Conservation (phyloP, 2,888 invertebrate genomes). For the Drosophila nr. fundita region DNA sequence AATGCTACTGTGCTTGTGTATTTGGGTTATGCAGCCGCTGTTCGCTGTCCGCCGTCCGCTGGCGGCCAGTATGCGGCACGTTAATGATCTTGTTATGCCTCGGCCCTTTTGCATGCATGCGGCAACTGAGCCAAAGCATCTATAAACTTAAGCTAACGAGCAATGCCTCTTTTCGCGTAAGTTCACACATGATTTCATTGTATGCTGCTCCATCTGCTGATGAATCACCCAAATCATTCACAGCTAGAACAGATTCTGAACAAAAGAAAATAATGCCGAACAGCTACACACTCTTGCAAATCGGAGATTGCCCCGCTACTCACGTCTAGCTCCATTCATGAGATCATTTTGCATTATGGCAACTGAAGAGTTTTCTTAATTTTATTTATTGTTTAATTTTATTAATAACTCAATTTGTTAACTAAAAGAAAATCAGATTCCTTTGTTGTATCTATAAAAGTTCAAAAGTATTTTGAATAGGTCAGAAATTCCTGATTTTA, state of each 20-base stretch:
- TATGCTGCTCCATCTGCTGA: slow-evolving; percentile 30
- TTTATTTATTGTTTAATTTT: too few species aligned
- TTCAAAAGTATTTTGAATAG: not conserved
- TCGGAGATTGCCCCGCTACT: not conserved
- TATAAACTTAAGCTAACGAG: slow-evolving; percentile 70
- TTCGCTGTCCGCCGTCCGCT: not conserved
- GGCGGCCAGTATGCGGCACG: slow-evolving; percentile 54
- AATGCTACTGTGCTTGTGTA: slow-evolving; percentile 37
- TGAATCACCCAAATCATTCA: slow-evolving; percentile 62
- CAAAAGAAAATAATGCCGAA: not conserved
- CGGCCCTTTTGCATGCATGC: slow-evolving; percentile 68
- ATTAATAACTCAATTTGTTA: not conserved
- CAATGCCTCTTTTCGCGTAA: slow-evolving; percentile 56
- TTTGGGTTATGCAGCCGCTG: slow-evolving; percentile 59
- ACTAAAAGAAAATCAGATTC: not conserved
- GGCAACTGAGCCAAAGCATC: slow-evolving; percentile 10
- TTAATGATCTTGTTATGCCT: slow-evolving; percentile 81
- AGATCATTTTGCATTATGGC: too few species aligned
- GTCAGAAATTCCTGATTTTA: not conserved
- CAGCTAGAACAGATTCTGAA: slow-evolving; percentile 9
- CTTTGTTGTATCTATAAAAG: not conserved
- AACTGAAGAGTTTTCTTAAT: not conserved
- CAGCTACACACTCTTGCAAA: not conserved
- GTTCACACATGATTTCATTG: slow-evolving; percentile 63
- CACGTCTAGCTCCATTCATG: too few species aligned